Conservation (phyloP, 2,113 vertebrate species). For the Pseudorhombus dupliciocellatus region DNA sequence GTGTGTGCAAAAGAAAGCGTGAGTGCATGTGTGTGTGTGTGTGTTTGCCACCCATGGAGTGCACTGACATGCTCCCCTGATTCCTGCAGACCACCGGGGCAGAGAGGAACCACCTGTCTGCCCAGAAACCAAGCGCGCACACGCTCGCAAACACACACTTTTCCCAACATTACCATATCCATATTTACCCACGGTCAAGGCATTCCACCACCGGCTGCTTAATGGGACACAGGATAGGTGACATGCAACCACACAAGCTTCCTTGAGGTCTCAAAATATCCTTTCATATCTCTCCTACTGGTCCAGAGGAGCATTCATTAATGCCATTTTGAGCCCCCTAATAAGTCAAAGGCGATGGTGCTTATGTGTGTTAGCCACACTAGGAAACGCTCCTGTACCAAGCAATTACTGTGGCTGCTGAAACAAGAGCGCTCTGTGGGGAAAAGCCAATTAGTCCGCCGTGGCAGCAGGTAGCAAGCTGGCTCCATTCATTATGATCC, state of each 20-base stretch:
- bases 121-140: conserved; percentile 46
- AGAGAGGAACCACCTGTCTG: conserved; percentile 72
- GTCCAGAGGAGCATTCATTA: conserved; percentile 58
- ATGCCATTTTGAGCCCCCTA: conserved; percentile 57
- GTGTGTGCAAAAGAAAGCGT: conserved; percentile 21
- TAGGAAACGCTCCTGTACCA: conserved; percentile 43
- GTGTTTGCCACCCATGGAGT: conserved; percentile 66
- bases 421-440: conserved; percentile 69
- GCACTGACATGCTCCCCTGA: conserved; percentile 49
- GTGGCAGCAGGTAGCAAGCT: conserved; percentile 64
- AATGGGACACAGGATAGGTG: conserved; percentile 35
- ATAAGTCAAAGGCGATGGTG: conserved; percentile 60
- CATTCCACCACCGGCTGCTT: conserved; percentile 45
- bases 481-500: conserved; percentile 65
- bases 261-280: conserved; percentile 59
- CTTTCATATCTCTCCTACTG: conserved; percentile 52
- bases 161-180: conserved; percentile 67
- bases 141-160: conserved; percentile 32
- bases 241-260: conserved; percentile 23
- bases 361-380: conserved; percentile 18
- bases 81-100: conserved; percentile 70
- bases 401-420: conserved; percentile 66
- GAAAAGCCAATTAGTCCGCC: conserved; percentile 69
- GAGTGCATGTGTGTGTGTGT: conserved; percentile 24
- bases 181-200: conserved; percentile 67